A percentile compares a stretch with the other conserved stretches of the same genome.
phyloP scores from a whole-genome alignment of 2,888 invertebrate species.

The Pristionchus arcanus region DNA sequence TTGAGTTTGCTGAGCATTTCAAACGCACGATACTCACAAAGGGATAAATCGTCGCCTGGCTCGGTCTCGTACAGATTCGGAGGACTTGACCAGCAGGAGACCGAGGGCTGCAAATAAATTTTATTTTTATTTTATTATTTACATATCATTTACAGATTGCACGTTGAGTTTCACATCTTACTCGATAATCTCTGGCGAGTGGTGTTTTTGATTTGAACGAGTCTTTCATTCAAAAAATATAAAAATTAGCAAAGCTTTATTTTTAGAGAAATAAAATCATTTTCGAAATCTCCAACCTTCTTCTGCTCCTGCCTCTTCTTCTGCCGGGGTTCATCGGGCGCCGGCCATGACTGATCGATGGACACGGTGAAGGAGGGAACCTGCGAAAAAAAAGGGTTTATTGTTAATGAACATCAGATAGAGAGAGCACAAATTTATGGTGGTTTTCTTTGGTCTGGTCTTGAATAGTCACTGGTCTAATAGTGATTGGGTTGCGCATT shows the following conservation, averaged over 20 bases:
- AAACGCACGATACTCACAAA: slow-evolving; percentile 38
- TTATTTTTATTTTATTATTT: background rate
- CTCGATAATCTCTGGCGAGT: too few relatives aligned
- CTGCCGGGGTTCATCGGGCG: background rate
- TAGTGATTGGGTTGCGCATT: too few relatives aligned
- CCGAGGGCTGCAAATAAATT: background rate
- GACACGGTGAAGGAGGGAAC: slow-evolving; percentile 34
- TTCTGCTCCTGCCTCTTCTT: slow-evolving; percentile 5
- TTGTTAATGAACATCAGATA: too few relatives aligned
- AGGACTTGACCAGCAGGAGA: slow-evolving; percentile 39
- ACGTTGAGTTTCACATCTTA: too few relatives aligned
- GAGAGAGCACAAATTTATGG: background rate
- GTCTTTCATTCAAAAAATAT: too few relatives aligned
- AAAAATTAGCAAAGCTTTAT: too few relatives aligned
- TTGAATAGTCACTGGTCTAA: too few relatives aligned
- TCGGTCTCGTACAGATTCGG: slow-evolving; percentile 21
- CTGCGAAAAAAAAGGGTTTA: background rate
- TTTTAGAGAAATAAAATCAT: background rate
- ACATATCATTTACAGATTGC: too few relatives aligned
- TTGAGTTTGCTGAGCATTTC: too few relatives aligned
- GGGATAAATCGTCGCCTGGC: background rate
- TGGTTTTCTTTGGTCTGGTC: too few relatives aligned
- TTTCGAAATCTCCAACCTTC: background rate
- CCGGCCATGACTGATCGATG: slow-evolving; percentile 41
- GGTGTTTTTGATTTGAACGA: too few relatives aligned